Conservation (phyloP, 53 echinoderm and acorn worm genomes). For the Antedon mediterranea region DNA sequence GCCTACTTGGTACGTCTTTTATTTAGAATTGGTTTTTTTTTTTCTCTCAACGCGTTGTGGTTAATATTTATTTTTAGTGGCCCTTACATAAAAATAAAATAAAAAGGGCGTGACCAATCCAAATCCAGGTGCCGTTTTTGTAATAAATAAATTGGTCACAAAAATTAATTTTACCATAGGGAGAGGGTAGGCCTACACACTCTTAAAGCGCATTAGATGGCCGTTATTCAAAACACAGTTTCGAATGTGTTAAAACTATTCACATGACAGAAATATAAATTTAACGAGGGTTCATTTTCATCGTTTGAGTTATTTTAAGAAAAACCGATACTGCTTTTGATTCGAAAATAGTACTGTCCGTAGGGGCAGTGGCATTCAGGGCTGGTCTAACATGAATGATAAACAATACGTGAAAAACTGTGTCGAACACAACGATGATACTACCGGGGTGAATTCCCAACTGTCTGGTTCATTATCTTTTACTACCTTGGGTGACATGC, state of each 20-base stretch:
- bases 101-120: too few relatives aligned
- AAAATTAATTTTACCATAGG: too few relatives aligned
- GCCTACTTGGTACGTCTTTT: too few relatives aligned
- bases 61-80: too few relatives aligned
- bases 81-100: too few relatives aligned
- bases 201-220: too few relatives aligned
- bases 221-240: not conserved
- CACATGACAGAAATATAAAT: not conserved
- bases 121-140: too few relatives aligned
- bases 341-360: not conserved
- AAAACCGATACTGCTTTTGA: not conserved
- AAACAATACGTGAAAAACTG: not conserved
- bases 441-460: not conserved
- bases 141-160: too few relatives aligned
- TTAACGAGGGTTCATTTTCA: not conserved
- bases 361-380: not conserved
- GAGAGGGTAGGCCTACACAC: too few relatives aligned
- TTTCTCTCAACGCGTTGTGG: too few relatives aligned
- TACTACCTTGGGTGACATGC: not conserved
- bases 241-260: not conserved
- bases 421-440: not conserved
- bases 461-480: not conserved
- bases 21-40: too few relatives aligned
- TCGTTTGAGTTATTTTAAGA: not conserved
- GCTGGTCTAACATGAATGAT: conserved; percentile 1